phyloP scores from a whole-genome alignment of 2,888 invertebrate species.

The Acanthopleura granulata region DNA sequence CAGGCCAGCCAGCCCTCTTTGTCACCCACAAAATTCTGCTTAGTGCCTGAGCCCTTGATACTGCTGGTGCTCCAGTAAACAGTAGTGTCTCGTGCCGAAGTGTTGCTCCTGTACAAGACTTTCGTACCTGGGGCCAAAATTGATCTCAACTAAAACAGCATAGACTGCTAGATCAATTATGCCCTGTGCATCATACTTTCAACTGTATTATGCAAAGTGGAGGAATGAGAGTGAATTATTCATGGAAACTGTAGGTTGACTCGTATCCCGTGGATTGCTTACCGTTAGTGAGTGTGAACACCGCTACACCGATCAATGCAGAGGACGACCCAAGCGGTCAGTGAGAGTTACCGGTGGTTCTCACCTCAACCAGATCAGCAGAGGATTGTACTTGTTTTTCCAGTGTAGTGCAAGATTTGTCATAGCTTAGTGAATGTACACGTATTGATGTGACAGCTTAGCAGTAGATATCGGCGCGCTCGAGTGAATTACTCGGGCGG shows the following conservation, averaged over 20 bases:
- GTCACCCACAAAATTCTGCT: no score
- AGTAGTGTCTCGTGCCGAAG: no score
- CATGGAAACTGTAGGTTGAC: slow-evolving; percentile 29
- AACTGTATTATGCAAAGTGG: slow-evolving; percentile 44
- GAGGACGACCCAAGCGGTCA: slow-evolving; percentile 2
- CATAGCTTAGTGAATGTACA: neutral
- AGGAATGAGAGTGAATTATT: slow-evolving; percentile 50
- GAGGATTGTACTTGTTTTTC: neutral
- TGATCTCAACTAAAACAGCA: slow-evolving; percentile 9
- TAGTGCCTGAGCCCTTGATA: no score
- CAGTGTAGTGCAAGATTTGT: neutral
- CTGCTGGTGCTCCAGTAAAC: no score
- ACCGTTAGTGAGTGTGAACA: slow-evolving; percentile 7
- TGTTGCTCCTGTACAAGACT: no score
- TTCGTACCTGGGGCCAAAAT: slow-evolving; percentile 7
- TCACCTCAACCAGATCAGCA: neutral
- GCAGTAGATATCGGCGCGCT: neutral
- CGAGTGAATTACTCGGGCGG: neutral
- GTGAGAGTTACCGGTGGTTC: neutral
- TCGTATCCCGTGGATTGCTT: slow-evolving; percentile 12
- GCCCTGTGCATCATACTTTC: slow-evolving; percentile 21
- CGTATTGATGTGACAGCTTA: slow-evolving; percentile 5
- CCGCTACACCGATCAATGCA: slow-evolving; percentile 12
- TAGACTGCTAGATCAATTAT: slow-evolving; percentile 15
- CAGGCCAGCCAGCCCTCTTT: no score